Evolutionary conservation across 2,888 invertebrate genomes (phyloP), one percentile per base, ranked within the genome.

Genomic region (Margaritifera margaritifera): DNA sequence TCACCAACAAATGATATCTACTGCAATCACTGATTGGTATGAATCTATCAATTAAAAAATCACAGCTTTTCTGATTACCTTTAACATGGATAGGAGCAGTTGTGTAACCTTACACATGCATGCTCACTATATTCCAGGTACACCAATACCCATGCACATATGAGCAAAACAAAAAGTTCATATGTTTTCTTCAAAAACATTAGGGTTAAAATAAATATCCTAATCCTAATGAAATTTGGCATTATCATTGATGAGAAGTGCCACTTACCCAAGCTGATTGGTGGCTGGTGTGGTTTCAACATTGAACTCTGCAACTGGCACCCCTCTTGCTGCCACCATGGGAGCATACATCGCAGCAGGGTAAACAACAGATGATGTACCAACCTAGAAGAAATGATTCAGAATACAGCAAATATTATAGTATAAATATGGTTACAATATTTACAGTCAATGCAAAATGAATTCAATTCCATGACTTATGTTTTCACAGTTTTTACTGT

Each of bases 271-370:
- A 81, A 92, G 92, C 54, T 88, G 77, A 66, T 86, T 80, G 5
- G 93, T 92, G 20, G 90, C 91, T 27, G 91, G 90, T 20, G 93
- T 93, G 25, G 87, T 80, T 83, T 93, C 93, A 63, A 93, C 87
- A 80, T 94, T 94, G 84, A 94, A 94, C 90, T 95, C 94, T 6
- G 94, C 94, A 6, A 95, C 94, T 24, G 94, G 93, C 74, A 94
- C 92, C 2, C 95, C 95, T 69, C 94, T 91, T 0, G 91, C 90
- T 0, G 94, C 94, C 0, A 95, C 94, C 81, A 78, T 69, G 19
- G 95, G 95, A 0, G 95, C 96, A 90, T 95, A 96, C 94, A 94
- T 94, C 6, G 95, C 95, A 0, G 96, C 96, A 0, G 96, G 96
- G 88, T 95, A 95, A 3, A 96, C 95, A 0, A 95, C 93, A 0